These are phyloP conservation scores for Papilio elwesi DNA, from an alignment of 2,888 invertebrate species.

Conservation along the genomic window DNA sequence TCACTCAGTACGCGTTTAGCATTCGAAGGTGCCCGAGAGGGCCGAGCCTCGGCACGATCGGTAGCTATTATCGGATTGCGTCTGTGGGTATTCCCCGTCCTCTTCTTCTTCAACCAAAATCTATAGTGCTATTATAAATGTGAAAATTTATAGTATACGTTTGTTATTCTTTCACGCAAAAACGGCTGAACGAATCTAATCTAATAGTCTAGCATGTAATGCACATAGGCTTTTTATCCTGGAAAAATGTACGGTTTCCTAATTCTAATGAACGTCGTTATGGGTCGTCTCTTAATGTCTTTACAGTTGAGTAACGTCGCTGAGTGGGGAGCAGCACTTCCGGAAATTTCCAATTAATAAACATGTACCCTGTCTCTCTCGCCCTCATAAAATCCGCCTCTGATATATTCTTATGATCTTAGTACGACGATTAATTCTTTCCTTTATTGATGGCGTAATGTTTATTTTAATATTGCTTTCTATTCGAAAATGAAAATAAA, in stretches of 20 bases:
- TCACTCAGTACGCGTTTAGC: too few species aligned
- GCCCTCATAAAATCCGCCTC: conserved; percentile 27
- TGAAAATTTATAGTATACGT: too few species aligned
- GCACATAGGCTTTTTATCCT: too few species aligned
- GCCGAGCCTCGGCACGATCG: too few species aligned
- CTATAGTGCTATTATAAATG: too few species aligned
- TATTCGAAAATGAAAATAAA: neutral
- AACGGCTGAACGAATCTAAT: too few species aligned
- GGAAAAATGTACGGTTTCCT: neutral
- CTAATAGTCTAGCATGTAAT: too few species aligned
- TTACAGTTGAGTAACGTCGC: conserved; percentile 57
- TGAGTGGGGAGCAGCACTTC: conserved; percentile 51
- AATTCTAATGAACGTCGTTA: conserved; percentile 24
- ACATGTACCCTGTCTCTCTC: conserved; percentile 15
- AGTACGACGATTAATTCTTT: conserved; percentile 26
- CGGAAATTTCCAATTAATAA: conserved; percentile 76
- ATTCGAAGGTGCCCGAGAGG: too few species aligned
- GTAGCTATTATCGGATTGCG: too few species aligned
- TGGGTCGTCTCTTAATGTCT: conserved; percentile 23
- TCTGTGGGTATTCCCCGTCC: too few species aligned
- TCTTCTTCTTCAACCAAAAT: too few species aligned
- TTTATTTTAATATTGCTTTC: conserved; percentile 4
- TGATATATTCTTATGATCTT: conserved; percentile 27
- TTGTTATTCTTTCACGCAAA: too few species aligned
- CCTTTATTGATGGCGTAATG: conserved; percentile 4